phyloP scores from a whole-genome alignment of 2,113 vertebrate species.

The Plotosus lineatus region DNA sequence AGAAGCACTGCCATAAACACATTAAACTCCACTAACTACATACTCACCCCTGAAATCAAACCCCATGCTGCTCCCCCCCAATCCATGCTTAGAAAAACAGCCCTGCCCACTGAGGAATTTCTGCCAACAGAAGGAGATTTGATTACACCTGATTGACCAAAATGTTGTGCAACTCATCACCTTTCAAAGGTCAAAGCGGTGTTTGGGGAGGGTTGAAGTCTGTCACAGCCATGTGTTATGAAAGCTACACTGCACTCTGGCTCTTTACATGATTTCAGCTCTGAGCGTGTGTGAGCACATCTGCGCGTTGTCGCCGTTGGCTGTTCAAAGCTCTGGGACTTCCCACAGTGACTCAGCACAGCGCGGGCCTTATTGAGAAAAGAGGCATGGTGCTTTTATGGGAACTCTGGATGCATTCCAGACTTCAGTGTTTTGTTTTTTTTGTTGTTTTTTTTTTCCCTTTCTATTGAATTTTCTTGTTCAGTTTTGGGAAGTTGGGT shows the following conservation, averaged over 20 bases:
- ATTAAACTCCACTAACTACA: background rate
- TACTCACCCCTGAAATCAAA: background rate
- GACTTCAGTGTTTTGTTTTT: background rate
- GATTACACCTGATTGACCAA: slow-evolving; percentile 7
- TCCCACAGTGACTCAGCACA: slow-evolving; percentile 52
- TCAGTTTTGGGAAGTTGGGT: background rate
- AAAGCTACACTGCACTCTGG: background rate
- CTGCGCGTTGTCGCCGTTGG: slow-evolving; percentile 29
- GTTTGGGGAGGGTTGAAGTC: slow-evolving; percentile 21
- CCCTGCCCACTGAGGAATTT: background rate
- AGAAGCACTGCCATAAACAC: too few species aligned
- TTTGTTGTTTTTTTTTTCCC: background rate
- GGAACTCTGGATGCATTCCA: slow-evolving; percentile 20
- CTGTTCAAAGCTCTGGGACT: slow-evolving; percentile 12
- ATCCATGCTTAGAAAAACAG: background rate
- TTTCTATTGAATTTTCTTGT: background rate
- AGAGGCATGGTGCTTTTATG: slow-evolving; percentile 2
- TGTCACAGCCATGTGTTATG: slow-evolving; percentile 23
- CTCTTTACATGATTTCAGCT: background rate
- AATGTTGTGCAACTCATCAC: slow-evolving; percentile 3
- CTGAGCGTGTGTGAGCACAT: slow-evolving; percentile 11
- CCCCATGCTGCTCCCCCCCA: background rate
- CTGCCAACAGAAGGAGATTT: background rate
- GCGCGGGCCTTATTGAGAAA: background rate
- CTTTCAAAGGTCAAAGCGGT: slow-evolving; percentile 32